A percentile compares a stretch with the other conserved stretches of the same genome.
Evolutionary conservation across 2,113 vertebrate species (phyloP).

Genomic region (Archilochus colubris): DNA sequence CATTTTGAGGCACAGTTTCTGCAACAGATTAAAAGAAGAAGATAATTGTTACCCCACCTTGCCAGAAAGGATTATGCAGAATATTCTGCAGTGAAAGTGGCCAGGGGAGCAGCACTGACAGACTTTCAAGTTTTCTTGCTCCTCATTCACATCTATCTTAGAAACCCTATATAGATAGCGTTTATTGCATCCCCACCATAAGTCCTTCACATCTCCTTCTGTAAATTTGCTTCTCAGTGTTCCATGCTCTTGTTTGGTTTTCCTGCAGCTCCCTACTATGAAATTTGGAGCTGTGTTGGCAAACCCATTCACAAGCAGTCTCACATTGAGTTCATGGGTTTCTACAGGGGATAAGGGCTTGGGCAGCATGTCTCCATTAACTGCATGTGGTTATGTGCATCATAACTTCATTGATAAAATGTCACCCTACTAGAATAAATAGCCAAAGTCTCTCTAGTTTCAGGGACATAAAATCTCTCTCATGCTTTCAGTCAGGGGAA

Average conservation of each 20-base stretch:
- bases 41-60: not conserved
- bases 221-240: not conserved
- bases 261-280: not conserved
- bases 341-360: not conserved
- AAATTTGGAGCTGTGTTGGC: not conserved
- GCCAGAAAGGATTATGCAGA: not conserved
- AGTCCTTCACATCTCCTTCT: not conserved
- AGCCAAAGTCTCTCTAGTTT: not conserved
- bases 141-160: not conserved
- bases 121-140: not conserved
- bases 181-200: not conserved
- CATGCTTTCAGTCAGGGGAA: not conserved
- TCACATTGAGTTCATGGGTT: not conserved
- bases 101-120: not conserved
- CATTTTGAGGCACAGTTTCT: not conserved
- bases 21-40: not conserved
- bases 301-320: not conserved
- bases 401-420: not conserved
- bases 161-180: not conserved
- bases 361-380: not conserved
- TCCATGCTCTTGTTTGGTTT: not conserved
- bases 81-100: not conserved
- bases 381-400: no score
- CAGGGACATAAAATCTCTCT: not conserved
- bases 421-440: not conserved